Evolutionary conservation across 2,888 invertebrate genomes (phyloP).

Genomic region (Eretmocerus hayati): DNA sequence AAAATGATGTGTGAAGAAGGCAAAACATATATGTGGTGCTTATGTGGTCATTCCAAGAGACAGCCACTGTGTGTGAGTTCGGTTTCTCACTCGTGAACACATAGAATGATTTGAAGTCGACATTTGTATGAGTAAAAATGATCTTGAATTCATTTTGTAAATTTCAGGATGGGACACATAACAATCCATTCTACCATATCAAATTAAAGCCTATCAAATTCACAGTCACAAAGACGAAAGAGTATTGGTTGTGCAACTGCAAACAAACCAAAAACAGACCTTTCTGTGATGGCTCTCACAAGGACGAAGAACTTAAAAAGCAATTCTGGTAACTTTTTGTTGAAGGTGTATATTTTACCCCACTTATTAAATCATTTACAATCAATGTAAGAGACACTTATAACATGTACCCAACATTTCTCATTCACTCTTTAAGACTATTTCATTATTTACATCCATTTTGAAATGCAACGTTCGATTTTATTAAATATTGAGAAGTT

Average conservation of each 20-base stretch:
- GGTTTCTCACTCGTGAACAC: no score
- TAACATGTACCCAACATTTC: no score
- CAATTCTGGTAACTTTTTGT: no score
- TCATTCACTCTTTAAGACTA: no score
- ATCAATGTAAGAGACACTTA: not conserved
- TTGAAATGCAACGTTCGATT: no score
- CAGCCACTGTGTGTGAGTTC: conserved; percentile 96
- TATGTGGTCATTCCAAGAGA: conserved; percentile 84
- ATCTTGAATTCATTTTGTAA: no score
- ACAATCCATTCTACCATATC: conserved; percentile 65
- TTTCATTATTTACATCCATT: no score
- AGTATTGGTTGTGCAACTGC: conserved; percentile 97
- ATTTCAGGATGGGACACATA: conserved; percentile 94
- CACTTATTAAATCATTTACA: not conserved
- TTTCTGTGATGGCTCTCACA: conserved; percentile 95
- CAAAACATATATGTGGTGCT: conserved; percentile 67
- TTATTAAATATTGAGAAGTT: no score
- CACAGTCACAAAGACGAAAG: conserved; percentile 76
- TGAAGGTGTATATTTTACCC: not conserved
- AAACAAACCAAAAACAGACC: conserved; percentile 91
- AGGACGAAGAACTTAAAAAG: conserved; percentile 50
- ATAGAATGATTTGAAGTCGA: no score
- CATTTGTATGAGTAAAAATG: no score
- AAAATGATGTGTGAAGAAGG: conserved; percentile 65
- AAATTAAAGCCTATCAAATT: conserved; percentile 75